phyloP scores from a whole-genome alignment of 1,140 invertebrate genomes.

The Epicauta chinensis region DNA sequence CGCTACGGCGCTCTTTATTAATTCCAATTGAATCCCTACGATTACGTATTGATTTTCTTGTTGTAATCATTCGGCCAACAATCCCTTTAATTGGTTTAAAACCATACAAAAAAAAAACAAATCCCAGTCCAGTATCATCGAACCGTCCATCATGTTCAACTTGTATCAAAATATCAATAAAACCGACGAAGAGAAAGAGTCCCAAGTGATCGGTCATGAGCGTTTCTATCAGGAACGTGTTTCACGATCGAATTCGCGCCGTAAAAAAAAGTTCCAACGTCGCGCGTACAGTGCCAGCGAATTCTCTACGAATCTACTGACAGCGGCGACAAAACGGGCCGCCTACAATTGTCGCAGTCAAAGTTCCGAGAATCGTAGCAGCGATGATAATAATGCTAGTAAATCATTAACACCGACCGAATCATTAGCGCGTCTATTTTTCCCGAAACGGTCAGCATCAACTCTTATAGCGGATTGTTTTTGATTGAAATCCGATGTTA shows the following conservation, averaged over 20 bases:
- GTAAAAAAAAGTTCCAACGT: conserved; percentile 51
- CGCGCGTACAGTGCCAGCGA: conserved; percentile 69
- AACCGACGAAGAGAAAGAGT: conserved; percentile 52
- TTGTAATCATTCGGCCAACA: too few relatives aligned
- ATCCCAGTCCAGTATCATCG: neutral
- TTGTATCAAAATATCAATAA: conserved; percentile 66
- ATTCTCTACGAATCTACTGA: conserved; percentile 57
- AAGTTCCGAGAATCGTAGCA: conserved; percentile 49
- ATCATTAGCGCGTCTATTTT: conserved; percentile 56
- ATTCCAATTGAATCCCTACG: neutral
- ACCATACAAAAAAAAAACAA: neutral
- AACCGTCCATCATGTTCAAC: conserved; percentile 59
- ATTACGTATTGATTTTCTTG: neutral
- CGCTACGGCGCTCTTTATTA: neutral
- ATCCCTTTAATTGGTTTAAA: neutral
- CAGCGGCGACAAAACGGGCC: conserved; percentile 53
- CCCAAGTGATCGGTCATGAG: conserved; percentile 66
- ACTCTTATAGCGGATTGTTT: neutral
- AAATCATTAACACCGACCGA: conserved; percentile 55
- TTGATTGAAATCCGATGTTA: neutral
- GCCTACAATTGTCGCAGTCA: conserved; percentile 52
- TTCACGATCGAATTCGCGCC: conserved; percentile 40
- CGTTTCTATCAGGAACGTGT: conserved; percentile 59
- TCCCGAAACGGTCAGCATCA: conserved; percentile 41
- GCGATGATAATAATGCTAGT: conserved; percentile 47